Percentiles rank a stretch among this genome's conserved stretches.
These are phyloP conservation scores for Lissonota sp. DNA, from an alignment of 2,888 invertebrate species.

Conservation along the genomic window DNA sequence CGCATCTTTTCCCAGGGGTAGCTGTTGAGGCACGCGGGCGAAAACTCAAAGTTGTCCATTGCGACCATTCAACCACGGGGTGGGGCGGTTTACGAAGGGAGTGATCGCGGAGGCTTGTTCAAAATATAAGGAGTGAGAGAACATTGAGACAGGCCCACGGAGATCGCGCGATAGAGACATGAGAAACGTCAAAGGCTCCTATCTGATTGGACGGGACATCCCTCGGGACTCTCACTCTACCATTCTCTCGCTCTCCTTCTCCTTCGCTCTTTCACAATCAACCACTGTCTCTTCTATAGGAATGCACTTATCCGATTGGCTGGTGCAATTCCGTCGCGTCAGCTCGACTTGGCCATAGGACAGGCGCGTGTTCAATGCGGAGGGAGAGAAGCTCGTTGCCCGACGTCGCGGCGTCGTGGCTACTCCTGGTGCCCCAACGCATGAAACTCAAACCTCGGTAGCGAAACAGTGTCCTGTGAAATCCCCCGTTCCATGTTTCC, in stretches of 20 bases:
- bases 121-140: slow-evolving; percentile 38
- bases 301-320: slow-evolving; percentile 84
- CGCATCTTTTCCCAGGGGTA: slow-evolving; percentile 13
- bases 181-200: slow-evolving; percentile 82
- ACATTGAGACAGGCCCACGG: slow-evolving; percentile 69
- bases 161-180: slow-evolving; percentile 81
- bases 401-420: slow-evolving; percentile 47
- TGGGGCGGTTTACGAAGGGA: slow-evolving; percentile 15
- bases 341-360: slow-evolving; percentile 72
- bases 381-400: slow-evolving; percentile 39
- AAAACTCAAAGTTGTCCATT: neutral
- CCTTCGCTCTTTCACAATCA: slow-evolving; percentile 27
- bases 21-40: neutral
- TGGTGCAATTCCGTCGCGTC: slow-evolving; percentile 80
- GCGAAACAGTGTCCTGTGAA: slow-evolving; percentile 40
- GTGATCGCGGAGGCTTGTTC: slow-evolving; percentile 7
- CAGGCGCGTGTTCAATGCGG: slow-evolving; percentile 40
- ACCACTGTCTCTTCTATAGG: slow-evolving; percentile 72
- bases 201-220: slow-evolving; percentile 82
- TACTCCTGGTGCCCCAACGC: slow-evolving; percentile 30
- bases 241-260: neutral
- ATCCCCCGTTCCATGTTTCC: slow-evolving; percentile 2
- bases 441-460: slow-evolving; percentile 16
- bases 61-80: neutral
- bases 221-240: slow-evolving; percentile 58